Evolutionary conservation across 1,140 invertebrate species (phyloP).

Genomic region (Heterodera carotae): DNA sequence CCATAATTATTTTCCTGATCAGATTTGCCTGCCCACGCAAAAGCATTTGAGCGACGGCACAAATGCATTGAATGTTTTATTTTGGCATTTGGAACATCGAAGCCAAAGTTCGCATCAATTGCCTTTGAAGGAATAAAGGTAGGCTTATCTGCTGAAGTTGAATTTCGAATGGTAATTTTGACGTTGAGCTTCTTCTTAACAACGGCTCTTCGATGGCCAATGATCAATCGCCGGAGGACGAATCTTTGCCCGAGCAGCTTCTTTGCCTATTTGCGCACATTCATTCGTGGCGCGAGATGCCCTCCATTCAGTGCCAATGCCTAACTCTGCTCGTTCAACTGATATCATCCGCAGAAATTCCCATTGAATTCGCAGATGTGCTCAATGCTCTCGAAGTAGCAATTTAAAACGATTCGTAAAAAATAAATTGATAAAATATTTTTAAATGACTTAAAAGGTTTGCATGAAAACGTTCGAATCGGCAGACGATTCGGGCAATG

Average conservation of each 20-base stretch:
- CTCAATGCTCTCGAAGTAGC: slow-evolving; percentile 10
- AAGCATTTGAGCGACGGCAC: not conserved
- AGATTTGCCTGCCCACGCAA: slow-evolving; percentile 1
- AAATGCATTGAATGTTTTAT: slow-evolving; percentile 25
- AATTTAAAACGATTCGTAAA: not conserved
- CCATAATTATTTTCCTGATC: not conserved
- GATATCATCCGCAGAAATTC: slow-evolving; percentile 23
- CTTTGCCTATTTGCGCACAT: slow-evolving; percentile 8
- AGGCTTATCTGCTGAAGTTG: not conserved
- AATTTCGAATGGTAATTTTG: not conserved
- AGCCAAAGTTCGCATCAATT: slow-evolving; percentile 14
- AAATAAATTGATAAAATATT: not conserved
- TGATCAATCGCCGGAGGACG: not conserved
- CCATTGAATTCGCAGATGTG: slow-evolving; percentile 3
- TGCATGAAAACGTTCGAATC: slow-evolving; percentile 13
- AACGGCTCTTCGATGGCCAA: not conserved
- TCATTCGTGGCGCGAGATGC: slow-evolving; percentile 6
- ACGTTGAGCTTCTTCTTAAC: not conserved
- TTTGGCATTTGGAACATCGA: slow-evolving; percentile 9
- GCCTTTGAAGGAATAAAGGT: slow-evolving; percentile 26
- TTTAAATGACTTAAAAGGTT: slow-evolving; percentile 12
- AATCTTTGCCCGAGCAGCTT: slow-evolving; percentile 11
- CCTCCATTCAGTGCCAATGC: slow-evolving; percentile 19
- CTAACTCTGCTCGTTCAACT: slow-evolving; percentile 20
- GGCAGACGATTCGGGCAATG: not conserved